These are phyloP conservation scores for Spicauda simplicius DNA, from an alignment of 2,888 invertebrate genomes.

Conservation along the genomic window DNA sequence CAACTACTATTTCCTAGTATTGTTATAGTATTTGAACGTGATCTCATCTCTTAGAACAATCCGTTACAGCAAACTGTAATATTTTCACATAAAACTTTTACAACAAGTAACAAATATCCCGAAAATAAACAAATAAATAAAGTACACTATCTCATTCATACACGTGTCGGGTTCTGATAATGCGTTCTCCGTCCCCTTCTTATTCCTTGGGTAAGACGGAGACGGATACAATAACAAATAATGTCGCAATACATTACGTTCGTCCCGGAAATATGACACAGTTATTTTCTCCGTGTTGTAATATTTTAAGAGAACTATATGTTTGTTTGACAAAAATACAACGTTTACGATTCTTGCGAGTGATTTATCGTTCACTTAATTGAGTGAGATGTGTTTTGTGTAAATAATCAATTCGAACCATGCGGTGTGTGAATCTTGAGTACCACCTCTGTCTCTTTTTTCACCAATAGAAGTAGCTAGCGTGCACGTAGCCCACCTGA, in stretches of 20 bases:
- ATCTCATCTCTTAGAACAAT: constrained; percentile 8
- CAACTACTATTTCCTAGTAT: too few species aligned
- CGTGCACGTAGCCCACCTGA: too few species aligned
- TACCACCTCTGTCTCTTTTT: too few species aligned
- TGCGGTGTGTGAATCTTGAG: too few species aligned
- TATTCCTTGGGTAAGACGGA: background rate
- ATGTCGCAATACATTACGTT: constrained; percentile 30
- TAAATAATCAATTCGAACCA: too few species aligned
- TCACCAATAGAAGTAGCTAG: too few species aligned
- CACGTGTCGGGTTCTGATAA: constrained; percentile 33
- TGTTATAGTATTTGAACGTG: too few species aligned
- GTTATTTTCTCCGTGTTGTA: constrained; percentile 30
- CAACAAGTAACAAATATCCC: constrained; percentile 26
- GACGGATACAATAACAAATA: constrained; percentile 27
- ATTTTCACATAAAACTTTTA: constrained; percentile 19
- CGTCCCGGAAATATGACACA: constrained; percentile 32
- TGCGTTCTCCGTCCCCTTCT: constrained; percentile 4
- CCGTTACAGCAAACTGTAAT: constrained; percentile 9
- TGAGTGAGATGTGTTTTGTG: too few species aligned
- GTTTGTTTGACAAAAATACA: constrained; percentile 13
- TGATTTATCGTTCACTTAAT: constrained; percentile 10
- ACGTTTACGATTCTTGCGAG: background rate
- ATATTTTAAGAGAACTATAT: constrained; percentile 33
- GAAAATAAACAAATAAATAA: constrained; percentile 37
- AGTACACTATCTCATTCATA: constrained; percentile 31